Evolutionary conservation across 2,888 invertebrate species (phyloP).

Genomic region (Meiosimyza platycephala): DNA sequence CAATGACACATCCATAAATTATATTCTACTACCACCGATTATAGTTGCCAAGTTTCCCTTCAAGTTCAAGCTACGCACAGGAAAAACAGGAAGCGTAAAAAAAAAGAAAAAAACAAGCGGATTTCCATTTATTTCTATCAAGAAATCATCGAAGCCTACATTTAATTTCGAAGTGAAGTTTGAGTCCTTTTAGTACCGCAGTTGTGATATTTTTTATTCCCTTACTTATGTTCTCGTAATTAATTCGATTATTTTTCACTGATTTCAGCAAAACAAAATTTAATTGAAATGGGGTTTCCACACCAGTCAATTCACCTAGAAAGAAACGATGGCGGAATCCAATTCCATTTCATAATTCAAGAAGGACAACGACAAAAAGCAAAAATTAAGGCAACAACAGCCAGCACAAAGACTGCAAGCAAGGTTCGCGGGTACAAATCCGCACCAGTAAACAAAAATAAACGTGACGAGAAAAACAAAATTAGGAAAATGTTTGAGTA

Average conservation of each 20-base stretch:
- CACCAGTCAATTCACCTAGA: not conserved
- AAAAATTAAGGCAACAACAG: slow-evolving; percentile 51
- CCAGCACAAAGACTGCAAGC: not conserved
- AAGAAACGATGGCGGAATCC: not conserved
- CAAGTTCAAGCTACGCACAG: not conserved
- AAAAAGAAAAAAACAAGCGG: not conserved
- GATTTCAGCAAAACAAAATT: slow-evolving; percentile 65
- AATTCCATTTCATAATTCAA: not conserved
- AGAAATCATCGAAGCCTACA: slow-evolving; percentile 4
- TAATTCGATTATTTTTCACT: slow-evolving; percentile 67
- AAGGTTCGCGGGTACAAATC: not conserved
- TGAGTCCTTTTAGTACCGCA: not conserved
- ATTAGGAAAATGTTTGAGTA: slow-evolving; percentile 52
- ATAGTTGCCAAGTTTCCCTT: not conserved
- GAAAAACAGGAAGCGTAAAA: not conserved
- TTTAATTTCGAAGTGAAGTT: not conserved
- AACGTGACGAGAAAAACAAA: slow-evolving; percentile 57
- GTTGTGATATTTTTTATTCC: slow-evolving; percentile 4
- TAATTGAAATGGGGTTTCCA: slow-evolving; percentile 58
- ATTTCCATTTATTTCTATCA: slow-evolving; percentile 19
- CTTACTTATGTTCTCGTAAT: slow-evolving; percentile 54
- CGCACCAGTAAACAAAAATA: slow-evolving; percentile 28
- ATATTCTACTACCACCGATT: not conserved
- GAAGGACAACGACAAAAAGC: slow-evolving; percentile 53
- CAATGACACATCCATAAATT: slow-evolving; percentile 12